Conservation (phyloP, 1,140 invertebrate genomes). For the Drosophila kohkoa region DNA sequence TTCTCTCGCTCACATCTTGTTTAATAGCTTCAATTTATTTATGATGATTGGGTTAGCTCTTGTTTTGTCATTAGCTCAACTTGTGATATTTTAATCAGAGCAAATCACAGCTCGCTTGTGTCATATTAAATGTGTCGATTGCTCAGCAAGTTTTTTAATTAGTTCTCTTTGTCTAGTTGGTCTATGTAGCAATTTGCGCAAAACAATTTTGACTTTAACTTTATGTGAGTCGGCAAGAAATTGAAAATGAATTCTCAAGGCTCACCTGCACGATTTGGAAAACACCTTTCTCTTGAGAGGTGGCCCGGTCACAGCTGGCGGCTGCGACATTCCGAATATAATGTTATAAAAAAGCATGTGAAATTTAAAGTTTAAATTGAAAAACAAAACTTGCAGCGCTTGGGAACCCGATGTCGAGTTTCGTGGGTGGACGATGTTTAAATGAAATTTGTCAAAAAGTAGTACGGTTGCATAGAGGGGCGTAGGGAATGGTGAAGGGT, state of each 20-base stretch:
- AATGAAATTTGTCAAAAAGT: conserved; percentile 65
- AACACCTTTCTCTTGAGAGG: conserved; percentile 36
- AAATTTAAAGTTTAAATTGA: conserved; percentile 81
- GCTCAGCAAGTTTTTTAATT: neutral
- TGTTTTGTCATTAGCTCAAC: conserved; percentile 14
- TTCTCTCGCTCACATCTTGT: conserved; percentile 16
- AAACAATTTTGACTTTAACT: conserved; percentile 5
- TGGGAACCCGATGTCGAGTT: conserved; percentile 40
- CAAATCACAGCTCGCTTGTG: neutral
- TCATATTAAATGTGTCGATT: neutral
- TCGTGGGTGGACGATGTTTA: conserved; percentile 37
- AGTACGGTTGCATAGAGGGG: neutral
- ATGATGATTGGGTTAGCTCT: conserved; percentile 53
- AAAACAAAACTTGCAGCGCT: conserved; percentile 54
- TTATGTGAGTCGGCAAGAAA: neutral
- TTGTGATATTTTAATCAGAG: conserved; percentile 31
- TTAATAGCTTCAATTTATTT: conserved; percentile 56
- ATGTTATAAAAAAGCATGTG: conserved; percentile 59
- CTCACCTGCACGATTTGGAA: conserved; percentile 28
- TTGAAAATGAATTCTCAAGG: conserved; percentile 18
- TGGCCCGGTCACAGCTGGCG: conserved; percentile 59
- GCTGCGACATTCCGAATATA: conserved; percentile 69
- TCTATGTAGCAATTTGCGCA: neutral
- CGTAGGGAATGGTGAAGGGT: neutral
- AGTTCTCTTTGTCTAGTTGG: neutral